phyloP scores from a whole-genome alignment of 2,797 vertebrate genomes.

The Dicrostonyx torquatus region DNA sequence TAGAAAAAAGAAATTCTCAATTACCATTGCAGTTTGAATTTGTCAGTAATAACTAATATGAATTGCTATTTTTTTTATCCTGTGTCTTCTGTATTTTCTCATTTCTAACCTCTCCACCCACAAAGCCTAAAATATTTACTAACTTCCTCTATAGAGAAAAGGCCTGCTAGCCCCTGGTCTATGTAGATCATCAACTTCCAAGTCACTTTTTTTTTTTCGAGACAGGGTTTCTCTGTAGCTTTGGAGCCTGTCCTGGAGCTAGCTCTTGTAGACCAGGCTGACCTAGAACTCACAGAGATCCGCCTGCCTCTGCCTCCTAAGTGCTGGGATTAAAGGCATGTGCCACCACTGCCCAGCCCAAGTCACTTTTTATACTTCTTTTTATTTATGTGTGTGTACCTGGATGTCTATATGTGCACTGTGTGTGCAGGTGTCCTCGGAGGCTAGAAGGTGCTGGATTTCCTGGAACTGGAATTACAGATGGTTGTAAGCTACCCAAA shows the following conservation, averaged over 20 bases:
- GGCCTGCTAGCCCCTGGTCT: neutral
- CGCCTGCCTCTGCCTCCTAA: no score
- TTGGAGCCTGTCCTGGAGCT: no score
- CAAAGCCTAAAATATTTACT: constrained; percentile 12
- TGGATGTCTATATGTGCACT: neutral
- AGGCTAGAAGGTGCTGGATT: neutral
- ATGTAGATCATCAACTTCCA: neutral
- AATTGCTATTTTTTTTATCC: neutral
- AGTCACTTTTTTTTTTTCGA: neutral
- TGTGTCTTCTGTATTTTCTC: neutral
- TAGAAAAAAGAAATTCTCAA: neutral
- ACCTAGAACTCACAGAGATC: no score
- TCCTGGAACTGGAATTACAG: neutral
- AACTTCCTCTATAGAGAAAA: neutral
- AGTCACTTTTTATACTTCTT: constrained; percentile 5
- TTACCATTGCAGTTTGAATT: neutral
- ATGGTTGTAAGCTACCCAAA: neutral
- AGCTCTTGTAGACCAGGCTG: no score
- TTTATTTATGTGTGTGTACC: neutral
- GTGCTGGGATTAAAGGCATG: no score
- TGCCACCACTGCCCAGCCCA: neutral
- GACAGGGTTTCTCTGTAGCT: no score
- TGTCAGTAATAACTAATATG: neutral
- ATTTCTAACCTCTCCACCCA: neutral
- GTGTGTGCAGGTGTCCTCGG: neutral